These are phyloP conservation scores for Lysandra bellargus DNA, from an alignment of 2,888 invertebrate genomes.

Conservation along the genomic window DNA sequence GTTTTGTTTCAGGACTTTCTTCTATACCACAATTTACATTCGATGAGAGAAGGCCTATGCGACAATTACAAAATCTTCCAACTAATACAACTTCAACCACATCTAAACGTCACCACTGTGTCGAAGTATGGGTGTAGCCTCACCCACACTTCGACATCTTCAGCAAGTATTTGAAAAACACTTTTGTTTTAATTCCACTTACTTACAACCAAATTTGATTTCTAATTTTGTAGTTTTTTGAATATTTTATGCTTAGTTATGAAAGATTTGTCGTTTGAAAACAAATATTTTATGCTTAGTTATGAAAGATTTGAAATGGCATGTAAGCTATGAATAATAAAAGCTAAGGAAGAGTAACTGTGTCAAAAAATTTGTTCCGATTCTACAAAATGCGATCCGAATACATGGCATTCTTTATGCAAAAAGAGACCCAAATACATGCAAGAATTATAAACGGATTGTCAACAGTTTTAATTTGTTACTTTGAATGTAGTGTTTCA, in stretches of 20 bases:
- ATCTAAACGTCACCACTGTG: constrained; percentile 8
- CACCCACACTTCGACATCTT: background rate
- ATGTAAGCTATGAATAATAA: too few relatives aligned
- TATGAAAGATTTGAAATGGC: background rate
- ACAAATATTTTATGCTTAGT: background rate
- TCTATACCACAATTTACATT: constrained; percentile 20
- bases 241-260: background rate
- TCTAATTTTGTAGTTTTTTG: too few relatives aligned
- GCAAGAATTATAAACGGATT: too few relatives aligned
- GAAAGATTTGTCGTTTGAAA: background rate
- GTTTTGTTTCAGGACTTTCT: constrained; percentile 3
- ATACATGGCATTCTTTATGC: too few relatives aligned
- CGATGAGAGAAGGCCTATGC: constrained; percentile 14
- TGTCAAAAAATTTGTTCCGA: too few relatives aligned
- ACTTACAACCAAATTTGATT: background rate
- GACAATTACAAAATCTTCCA: constrained; percentile 23
- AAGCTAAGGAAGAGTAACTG: too few relatives aligned
- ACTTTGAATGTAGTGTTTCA: too few relatives aligned
- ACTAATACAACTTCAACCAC: constrained; percentile 15
- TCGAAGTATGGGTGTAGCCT: background rate
- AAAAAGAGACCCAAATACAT: too few relatives aligned
- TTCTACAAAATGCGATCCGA: too few relatives aligned
- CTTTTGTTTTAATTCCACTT: background rate
- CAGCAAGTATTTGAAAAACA: background rate
- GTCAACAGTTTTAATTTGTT: too few relatives aligned